Evolutionary conservation across 2,888 invertebrate genomes (phyloP).

Genomic region (Aphrophora alni): DNA sequence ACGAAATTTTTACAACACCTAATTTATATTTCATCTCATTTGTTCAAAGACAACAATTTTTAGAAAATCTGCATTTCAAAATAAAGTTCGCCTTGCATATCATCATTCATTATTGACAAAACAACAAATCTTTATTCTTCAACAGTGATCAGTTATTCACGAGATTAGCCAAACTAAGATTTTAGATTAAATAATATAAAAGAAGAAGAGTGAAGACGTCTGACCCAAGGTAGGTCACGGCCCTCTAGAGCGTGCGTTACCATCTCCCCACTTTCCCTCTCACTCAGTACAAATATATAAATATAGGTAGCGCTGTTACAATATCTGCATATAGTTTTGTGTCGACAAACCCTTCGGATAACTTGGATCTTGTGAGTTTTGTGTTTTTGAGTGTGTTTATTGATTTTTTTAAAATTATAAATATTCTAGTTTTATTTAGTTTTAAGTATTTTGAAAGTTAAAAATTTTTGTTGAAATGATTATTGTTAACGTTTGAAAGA

Average conservation of each 20-base stretch:
- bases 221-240: conserved; percentile 2
- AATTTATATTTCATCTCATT: too few relatives aligned
- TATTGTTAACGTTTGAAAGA: too few relatives aligned
- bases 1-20: too few relatives aligned
- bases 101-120: too few relatives aligned
- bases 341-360: not conserved
- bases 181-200: not conserved
- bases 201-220: not conserved
- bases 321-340: not conserved
- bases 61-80: too few relatives aligned
- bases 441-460: too few relatives aligned
- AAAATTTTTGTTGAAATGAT: too few relatives aligned
- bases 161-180: too few relatives aligned
- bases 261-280: conserved; percentile 6
- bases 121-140: too few relatives aligned
- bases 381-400: not conserved
- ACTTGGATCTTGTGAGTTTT: not conserved
- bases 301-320: not conserved
- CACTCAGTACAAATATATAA: not conserved
- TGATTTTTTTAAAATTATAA: not conserved
- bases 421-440: not conserved
- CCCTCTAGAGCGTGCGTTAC: not conserved
- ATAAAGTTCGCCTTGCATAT: too few relatives aligned
- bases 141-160: too few relatives aligned
- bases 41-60: too few relatives aligned